These are phyloP conservation scores for Phyllotis vaccarum DNA, from an alignment of 2,797 vertebrate genomes.

Conservation along the genomic window DNA sequence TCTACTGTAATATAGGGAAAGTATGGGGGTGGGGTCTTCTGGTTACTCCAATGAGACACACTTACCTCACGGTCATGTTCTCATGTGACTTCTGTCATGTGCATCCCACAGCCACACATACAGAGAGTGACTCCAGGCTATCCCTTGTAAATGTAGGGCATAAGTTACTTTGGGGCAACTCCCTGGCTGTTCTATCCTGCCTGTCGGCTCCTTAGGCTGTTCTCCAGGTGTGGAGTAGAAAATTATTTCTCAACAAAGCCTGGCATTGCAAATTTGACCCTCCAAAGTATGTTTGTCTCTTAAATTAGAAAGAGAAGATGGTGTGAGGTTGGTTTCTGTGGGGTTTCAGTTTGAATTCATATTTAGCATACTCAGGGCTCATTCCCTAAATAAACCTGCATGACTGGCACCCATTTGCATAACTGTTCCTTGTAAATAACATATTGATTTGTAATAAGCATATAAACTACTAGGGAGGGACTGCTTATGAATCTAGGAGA, in stretches of 20 bases:
- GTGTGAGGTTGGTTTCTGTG: neutral
- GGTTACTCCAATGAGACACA: neutral
- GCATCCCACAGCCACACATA: neutral
- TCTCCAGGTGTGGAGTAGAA: neutral
- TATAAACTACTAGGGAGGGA: neutral
- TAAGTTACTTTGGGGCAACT: neutral
- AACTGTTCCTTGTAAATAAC: neutral
- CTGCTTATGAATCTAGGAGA: neutral
- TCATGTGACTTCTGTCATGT: neutral
- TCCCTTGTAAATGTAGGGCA: neutral
- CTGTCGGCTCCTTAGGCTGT: neutral
- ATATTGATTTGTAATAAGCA: neutral
- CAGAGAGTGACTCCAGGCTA: neutral
- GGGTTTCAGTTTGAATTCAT: neutral
- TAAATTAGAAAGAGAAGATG: neutral
- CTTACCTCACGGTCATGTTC: conserved; percentile 36
- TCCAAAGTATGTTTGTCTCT: neutral
- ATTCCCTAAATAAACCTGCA: neutral
- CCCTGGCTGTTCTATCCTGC: neutral
- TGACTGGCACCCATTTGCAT: neutral
- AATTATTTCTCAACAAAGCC: neutral
- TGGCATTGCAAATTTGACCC: neutral
- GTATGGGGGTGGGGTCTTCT: neutral
- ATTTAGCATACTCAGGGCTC: neutral
- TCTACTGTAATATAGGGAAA: neutral